Base-by-base conservation (phyloP, 2,113 vertebrate genomes). In the Chlorodrepanis virens region DNA sequence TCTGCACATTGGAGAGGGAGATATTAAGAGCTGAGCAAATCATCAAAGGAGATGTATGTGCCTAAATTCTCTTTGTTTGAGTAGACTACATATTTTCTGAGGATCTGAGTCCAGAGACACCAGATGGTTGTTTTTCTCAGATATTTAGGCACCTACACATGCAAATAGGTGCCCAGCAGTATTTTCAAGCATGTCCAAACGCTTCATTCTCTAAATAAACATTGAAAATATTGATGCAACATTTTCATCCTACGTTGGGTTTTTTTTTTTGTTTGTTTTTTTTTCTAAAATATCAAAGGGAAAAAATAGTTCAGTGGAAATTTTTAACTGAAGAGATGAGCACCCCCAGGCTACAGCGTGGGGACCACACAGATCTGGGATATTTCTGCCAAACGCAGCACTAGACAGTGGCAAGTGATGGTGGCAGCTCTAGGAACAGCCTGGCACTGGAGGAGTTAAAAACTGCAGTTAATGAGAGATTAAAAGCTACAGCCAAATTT, bases 61-160 rank as follows among this genome's bases (percentile, higher is more conserved):
- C 72, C 53, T 37, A 27, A 89, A 83, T 75, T 67, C 68, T 63
- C 61, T 57, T 90, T 6, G 0, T 72, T 74, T 81, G 82, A 60
- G 53, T 40, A 87, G 31, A 57, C 56, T 52, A 23, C 13, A 6
- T 40, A 10, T 84, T 89, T 78, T 64, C 53, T 23, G 40, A 63
- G 57, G 49, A 63, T 84, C 69, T 44, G 40, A 94, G 83, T 68
- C 89, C 81, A 75, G 89, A 91, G 95, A 87, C 90, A 93, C 8
- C 91, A 95, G 95, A 97, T 95, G 95, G 96, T 50, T 2, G 6
- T 22, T 90, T 94, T 89, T 93, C 91, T 92, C 93, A 95, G 95
- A 28, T 93, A 80, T 94, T 92, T 87, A 89, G 70, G 79, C 94
- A 95, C 89, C 93, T 96, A 94, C 95, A 94, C 95, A 95, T 78